Evolutionary conservation across 2,888 invertebrate genomes (phyloP).

Genomic region (Melanophora roralis): DNA sequence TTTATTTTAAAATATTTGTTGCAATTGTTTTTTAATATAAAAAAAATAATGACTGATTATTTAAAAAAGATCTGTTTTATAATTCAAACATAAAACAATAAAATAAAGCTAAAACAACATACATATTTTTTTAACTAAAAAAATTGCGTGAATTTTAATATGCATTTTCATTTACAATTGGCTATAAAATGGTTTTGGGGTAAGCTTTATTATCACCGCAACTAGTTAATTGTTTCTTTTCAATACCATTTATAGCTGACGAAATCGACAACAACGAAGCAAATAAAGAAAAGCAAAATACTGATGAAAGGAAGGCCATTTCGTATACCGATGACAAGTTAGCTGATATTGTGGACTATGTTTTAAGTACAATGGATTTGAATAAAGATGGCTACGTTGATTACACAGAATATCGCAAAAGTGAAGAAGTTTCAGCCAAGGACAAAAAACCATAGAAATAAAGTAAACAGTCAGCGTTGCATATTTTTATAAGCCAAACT

Average conservation of each 20-base stretch:
- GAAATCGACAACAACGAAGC: slow-evolving; percentile 17
- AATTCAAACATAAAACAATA: slow-evolving; percentile 17
- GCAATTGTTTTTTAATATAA: slow-evolving; percentile 40
- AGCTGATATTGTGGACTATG: slow-evolving; percentile 80
- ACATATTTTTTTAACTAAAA: slow-evolving; percentile 20
- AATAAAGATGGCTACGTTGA: slow-evolving; percentile 87
- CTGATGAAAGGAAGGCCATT: slow-evolving; percentile 72
- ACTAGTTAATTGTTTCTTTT: not conserved
- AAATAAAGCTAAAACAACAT: slow-evolving; percentile 57
- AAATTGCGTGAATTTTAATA: slow-evolving; percentile 61
- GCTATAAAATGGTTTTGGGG: slow-evolving; percentile 64
- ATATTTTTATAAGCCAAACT: too few relatives aligned
- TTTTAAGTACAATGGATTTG: slow-evolving; percentile 82
- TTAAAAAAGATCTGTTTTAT: slow-evolving; percentile 64
- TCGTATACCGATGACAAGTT: slow-evolving; percentile 80
- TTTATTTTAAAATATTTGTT: slow-evolving; percentile 63
- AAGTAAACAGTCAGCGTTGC: not conserved
- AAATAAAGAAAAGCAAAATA: not conserved
- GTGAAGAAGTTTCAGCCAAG: slow-evolving; percentile 65
- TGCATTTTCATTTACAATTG: slow-evolving; percentile 62
- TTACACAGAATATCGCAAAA: slow-evolving; percentile 80
- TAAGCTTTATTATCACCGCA: slow-evolving; percentile 19
- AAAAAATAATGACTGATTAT: slow-evolving; percentile 67
- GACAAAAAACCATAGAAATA: slow-evolving; percentile 48
- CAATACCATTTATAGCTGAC: not conserved